Percentiles rank a stretch among this genome's conserved stretches.
These are phyloP conservation scores for Euzetes globulus DNA, from an alignment of 2,888 invertebrate genomes.

Conservation along the genomic window DNA sequence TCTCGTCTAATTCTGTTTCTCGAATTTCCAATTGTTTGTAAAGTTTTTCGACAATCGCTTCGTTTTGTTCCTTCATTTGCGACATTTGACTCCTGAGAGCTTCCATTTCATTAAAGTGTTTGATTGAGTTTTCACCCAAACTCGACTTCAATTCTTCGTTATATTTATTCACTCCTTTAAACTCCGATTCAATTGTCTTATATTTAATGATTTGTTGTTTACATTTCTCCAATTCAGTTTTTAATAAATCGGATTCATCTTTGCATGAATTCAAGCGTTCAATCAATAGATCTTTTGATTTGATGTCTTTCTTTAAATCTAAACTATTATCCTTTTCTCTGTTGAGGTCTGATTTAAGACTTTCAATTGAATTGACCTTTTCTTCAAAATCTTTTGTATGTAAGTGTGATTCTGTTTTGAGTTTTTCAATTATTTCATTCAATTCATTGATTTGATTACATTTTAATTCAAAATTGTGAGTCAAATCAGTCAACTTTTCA, in stretches of 20 bases:
- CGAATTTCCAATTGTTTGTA: constrained; percentile 36
- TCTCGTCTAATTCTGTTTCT: constrained; percentile 38
- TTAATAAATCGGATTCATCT: neutral
- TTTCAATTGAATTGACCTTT: neutral
- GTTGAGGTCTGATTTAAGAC: neutral
- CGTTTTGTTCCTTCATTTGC: constrained; percentile 20
- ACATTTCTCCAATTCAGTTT: neutral
- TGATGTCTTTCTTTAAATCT: neutral
- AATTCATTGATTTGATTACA: constrained; percentile 36
- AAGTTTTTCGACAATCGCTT: constrained; percentile 35
- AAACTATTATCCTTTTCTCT: neutral
- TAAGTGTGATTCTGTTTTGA: neutral
- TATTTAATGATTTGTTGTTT: neutral
- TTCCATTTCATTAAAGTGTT: constrained; percentile 23
- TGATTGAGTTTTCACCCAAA: constrained; percentile 12
- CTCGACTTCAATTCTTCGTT: constrained; percentile 25
- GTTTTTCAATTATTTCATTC: constrained; percentile 31
- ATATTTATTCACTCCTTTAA: constrained; percentile 24
- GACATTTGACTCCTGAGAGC: constrained; percentile 24
- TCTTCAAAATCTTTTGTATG: neutral
- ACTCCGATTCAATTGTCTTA: constrained; percentile 15
- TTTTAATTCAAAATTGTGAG: constrained; percentile 35
- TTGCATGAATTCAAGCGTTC: neutral
- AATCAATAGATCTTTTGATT: neutral
- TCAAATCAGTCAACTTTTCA: constrained; percentile 33